Evolutionary conservation across 1,140 invertebrate genomes (phyloP), one percentile per base, ranked within the genome.

Genomic region (Teleopsis dalmanni): DNA sequence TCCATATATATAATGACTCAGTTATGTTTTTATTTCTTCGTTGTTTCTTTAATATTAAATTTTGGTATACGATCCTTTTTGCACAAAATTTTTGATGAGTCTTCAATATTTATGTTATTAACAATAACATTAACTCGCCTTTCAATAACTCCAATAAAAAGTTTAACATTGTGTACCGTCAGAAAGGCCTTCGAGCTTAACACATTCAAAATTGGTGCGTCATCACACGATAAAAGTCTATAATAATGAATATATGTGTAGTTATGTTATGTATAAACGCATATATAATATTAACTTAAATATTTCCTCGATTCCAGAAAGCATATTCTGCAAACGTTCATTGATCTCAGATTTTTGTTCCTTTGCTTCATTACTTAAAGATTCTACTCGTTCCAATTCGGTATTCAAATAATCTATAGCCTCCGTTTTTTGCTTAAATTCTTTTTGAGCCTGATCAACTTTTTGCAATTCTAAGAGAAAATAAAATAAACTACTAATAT

Each of bases 101-200:
- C 76, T 16, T 72, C 57, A 57, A 73, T 78, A 46, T 78, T 73
- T 33, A 77, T 60, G 51, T 74, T 71, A 51, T 71, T 68, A 33
- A 80, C 71, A 65, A 76, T 73, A n/a, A 77, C 66, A 36, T 68
- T 74, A 8, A 77, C 73, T 7, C 67, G 68, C 57, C 81, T 80
- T 51, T 87, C 83, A 38, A 88, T 78, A 3, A 85, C 78, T 31
- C 82, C 83, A 55, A 88, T 76, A 59, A 84, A 86, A 3, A 87
- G 73, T 58, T 82, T 81, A 0, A 85, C 82, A 63, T 87, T 88
- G 48, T 80, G 78, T 40, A 75, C 73, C 10, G 80, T 85, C 18
- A 87, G 76, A 14, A 75, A 73, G 23, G 77, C 72, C 41, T 81
- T 76, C 11, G 81, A 72, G 55, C 84, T 83, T 3, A 88, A 63